Evolutionary conservation across 1,140 invertebrate species (phyloP).

Genomic region (Zaprionus kolodkinae): DNA sequence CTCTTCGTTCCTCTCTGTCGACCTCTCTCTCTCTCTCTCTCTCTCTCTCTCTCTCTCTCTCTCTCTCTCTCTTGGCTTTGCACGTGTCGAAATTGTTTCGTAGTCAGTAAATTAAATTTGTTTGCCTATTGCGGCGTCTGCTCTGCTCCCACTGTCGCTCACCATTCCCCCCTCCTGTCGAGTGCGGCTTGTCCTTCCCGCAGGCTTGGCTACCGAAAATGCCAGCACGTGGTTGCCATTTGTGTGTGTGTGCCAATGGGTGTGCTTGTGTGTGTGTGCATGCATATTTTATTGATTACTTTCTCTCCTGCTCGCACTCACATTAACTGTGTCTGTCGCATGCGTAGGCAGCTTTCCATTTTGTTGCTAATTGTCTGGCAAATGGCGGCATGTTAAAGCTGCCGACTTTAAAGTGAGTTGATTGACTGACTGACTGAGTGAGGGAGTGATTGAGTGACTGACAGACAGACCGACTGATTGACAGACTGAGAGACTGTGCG

Average conservation of each 20-base stretch:
- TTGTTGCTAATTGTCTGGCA: slow-evolving; percentile 54
- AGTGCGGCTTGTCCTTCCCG: slow-evolving; percentile 20
- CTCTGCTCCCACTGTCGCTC: not conserved
- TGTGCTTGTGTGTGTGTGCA: slow-evolving; percentile 2
- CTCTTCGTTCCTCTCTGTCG: not conserved
- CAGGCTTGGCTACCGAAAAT: slow-evolving; percentile 48
- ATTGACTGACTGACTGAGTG: not conserved
- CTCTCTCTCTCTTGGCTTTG: slow-evolving; percentile 40
- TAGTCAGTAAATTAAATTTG: slow-evolving; percentile 77
- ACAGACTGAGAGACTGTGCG: not conserved
- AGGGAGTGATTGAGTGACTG: slow-evolving; percentile 5
- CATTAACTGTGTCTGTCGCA: not conserved
- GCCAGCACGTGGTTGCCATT: slow-evolving; percentile 62
- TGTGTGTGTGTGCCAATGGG: not conserved
- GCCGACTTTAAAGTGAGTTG: slow-evolving; percentile 1
- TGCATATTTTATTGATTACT: slow-evolving; percentile 72
- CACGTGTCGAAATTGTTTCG: slow-evolving; percentile 80
- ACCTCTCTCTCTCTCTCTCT: not conserved
- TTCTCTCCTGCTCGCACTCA: slow-evolving; percentile 12
- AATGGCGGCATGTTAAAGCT: slow-evolving; percentile 30
- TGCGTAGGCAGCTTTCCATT: slow-evolving; percentile 34
- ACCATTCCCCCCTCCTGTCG: not conserved
- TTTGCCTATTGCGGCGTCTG: slow-evolving; percentile 52
- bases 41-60: not conserved
- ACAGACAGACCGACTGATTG: not conserved